These are phyloP conservation scores for Zapornia atra DNA, from an alignment of 2,113 vertebrate genomes.

Conservation along the genomic window DNA sequence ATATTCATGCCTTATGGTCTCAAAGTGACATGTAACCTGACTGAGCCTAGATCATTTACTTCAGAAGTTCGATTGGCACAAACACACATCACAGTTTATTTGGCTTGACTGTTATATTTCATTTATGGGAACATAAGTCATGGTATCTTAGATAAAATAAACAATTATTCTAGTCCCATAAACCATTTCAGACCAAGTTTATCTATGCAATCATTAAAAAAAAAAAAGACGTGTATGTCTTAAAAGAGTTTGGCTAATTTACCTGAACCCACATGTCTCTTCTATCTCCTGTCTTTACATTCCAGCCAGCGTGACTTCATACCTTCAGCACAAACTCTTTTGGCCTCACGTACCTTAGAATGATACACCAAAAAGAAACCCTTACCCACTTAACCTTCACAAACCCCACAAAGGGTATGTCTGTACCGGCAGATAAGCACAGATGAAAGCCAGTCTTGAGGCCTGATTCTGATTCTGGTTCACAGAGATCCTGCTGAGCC, in stretches of 20 bases:
- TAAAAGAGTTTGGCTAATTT: background rate
- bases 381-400: background rate
- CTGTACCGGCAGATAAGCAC: conserved; percentile 46
- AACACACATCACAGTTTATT: background rate
- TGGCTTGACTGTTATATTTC: background rate
- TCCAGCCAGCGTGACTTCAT: background rate
- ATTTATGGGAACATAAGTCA: background rate
- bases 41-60: background rate
- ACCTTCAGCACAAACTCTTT: background rate
- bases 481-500: background rate
- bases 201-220: background rate
- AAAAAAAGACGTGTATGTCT: background rate
- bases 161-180: background rate
- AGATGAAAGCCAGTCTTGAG: conserved; percentile 44
- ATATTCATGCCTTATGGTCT: background rate
- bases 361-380: background rate
- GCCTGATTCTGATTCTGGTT: conserved; percentile 40
- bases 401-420: background rate
- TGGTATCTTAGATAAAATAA: background rate
- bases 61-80: background rate
- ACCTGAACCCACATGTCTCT: background rate
- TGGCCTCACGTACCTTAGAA: background rate
- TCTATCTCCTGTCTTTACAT: background rate
- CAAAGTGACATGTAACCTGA: conserved; percentile 13
- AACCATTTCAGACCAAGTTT: background rate